A percentile compares a stretch with the other conserved stretches of the same genome.
Evolutionary conservation across 2,888 invertebrate species (phyloP).

Genomic region (Diaprepes abbreviatus): DNA sequence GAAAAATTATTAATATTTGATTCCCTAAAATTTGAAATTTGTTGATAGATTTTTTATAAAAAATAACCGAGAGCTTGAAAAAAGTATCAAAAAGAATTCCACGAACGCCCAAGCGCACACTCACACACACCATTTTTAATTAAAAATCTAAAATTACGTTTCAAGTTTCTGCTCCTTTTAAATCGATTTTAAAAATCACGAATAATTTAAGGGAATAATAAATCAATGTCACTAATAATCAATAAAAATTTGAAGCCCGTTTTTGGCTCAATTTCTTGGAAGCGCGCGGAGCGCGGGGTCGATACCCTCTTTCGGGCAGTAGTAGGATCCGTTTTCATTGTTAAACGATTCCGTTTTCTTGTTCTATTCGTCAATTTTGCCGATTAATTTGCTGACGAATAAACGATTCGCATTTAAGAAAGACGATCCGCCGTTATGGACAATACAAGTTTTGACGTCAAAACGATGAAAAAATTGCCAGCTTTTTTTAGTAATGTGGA

Average conservation of each 20-base stretch:
- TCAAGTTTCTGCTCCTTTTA: constrained; percentile 3
- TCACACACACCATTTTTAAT: not conserved
- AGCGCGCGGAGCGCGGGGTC: constrained; percentile 16
- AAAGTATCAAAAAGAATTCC: not conserved
- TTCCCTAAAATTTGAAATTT: no score
- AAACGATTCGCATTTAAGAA: no score
- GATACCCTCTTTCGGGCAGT: constrained; percentile 26
- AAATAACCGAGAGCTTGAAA: no score
- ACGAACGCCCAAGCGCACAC: not conserved
- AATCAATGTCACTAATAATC: constrained; percentile 45
- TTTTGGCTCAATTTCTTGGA: constrained; percentile 36
- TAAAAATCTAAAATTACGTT: constrained; percentile 20
- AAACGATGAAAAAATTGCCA: no score
- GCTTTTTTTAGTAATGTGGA: no score
- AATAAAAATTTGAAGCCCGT: constrained; percentile 38
- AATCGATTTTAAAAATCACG: constrained; percentile 36
- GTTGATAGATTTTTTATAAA: no score
- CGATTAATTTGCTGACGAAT: no score
- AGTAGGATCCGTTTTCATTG: constrained; percentile 29
- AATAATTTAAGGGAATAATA: constrained; percentile 34
- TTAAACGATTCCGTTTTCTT: constrained; percentile 29
- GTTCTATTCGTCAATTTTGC: not conserved
- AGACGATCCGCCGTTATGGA: no score
- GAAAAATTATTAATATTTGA: no score
- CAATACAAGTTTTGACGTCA: no score